These are phyloP conservation scores for Montipora capitata DNA, from an alignment of 92 coral and sea anemone species.

Conservation along the genomic window DNA sequence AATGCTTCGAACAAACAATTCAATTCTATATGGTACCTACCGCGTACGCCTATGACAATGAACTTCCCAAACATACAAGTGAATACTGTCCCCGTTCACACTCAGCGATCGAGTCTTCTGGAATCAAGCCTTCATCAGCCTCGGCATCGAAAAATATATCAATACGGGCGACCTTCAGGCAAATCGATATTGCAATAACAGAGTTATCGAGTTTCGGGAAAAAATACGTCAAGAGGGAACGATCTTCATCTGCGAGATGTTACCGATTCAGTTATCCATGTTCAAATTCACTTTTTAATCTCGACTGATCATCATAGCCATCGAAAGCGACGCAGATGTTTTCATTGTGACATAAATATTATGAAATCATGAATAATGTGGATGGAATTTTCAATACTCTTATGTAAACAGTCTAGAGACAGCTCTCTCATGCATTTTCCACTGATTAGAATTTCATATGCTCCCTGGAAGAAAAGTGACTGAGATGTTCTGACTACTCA, in stretches of 20 bases:
- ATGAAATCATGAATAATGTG: neutral
- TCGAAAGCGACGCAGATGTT: slow-evolving; percentile 12
- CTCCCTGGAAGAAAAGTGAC: neutral
- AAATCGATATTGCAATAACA: neutral
- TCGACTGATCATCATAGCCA: neutral
- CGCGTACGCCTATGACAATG: neutral
- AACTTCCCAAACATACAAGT: neutral
- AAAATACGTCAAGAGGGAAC: neutral
- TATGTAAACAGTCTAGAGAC: neutral
- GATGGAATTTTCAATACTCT: too few species aligned
- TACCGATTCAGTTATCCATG: neutral
- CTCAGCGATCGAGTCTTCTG: neutral
- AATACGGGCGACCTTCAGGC: neutral
- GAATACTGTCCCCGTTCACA: neutral
- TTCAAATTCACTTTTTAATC: slow-evolving; percentile 23
- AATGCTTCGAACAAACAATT: neutral
- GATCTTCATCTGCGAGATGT: slow-evolving; percentile 9
- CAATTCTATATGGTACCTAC: neutral
- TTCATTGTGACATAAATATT: neutral
- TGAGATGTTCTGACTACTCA: too few species aligned
- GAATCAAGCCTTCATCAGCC: neutral
- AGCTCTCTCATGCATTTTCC: neutral
- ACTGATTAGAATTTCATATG: neutral
- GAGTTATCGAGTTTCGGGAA: neutral
- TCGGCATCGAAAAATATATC: neutral